Evolutionary conservation across 2,113 vertebrate species (phyloP).

Genomic region (Mystacornis crossleyi): DNA sequence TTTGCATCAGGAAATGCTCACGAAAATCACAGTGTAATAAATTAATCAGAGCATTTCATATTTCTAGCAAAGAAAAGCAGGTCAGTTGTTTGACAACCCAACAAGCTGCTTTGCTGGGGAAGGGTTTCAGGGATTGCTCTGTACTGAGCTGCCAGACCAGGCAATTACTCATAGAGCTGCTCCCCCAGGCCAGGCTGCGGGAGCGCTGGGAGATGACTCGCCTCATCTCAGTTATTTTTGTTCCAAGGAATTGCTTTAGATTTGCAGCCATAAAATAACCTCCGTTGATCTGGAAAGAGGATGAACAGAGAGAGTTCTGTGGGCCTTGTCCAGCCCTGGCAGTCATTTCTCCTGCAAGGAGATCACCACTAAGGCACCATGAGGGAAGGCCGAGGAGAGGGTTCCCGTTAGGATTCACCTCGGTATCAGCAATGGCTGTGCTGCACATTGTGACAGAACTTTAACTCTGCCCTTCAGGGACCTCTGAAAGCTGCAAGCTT

Average conservation of each 20-base stretch:
- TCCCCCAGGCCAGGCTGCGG: not conserved
- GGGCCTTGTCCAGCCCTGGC: not conserved
- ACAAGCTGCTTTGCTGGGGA: not conserved
- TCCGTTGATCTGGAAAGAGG: not conserved
- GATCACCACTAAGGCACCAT: not conserved
- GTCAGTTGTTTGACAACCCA: not conserved
- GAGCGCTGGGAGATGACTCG: not conserved
- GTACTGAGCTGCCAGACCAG: not conserved
- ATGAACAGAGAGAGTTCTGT: not conserved
- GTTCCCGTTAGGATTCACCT: not conserved
- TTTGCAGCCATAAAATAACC: not conserved
- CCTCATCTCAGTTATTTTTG: not conserved
- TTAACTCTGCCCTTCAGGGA: not conserved
- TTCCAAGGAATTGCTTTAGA: not conserved
- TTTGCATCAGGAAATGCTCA: not conserved
- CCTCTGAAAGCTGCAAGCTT: not conserved
- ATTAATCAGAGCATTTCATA: not conserved
- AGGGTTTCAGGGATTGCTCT: not conserved
- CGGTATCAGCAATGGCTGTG: rapidly evolving
- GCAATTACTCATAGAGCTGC: not conserved
- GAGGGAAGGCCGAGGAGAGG: not conserved
- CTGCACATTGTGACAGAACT: rapidly evolving
- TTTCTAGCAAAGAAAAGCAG: conserved; percentile 19
- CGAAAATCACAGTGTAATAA: not conserved
- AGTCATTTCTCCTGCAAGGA: not conserved